Evolutionary conservation across 2,113 vertebrate genomes (phyloP).

Genomic region (Propithecus coquereli): DNA sequence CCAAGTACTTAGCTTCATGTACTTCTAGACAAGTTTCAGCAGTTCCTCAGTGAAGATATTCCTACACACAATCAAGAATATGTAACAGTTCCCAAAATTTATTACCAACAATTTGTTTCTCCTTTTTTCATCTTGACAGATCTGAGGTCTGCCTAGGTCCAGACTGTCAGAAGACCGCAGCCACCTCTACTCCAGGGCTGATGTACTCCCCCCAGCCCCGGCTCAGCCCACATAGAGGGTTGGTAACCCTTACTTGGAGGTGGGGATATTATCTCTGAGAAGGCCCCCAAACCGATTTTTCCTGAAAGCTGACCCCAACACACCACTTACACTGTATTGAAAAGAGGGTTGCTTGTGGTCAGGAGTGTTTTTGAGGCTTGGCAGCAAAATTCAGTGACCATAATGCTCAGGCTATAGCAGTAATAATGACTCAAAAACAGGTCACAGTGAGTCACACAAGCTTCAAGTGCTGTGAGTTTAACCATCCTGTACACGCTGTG

Average conservation of each 20-base stretch:
- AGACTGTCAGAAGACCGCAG: background rate
- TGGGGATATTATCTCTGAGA: background rate
- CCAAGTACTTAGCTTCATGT: background rate
- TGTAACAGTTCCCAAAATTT: background rate
- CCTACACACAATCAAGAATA: too few species aligned
- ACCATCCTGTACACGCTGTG: background rate
- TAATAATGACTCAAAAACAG: background rate
- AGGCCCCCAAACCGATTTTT: background rate
- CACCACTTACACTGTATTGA: background rate
- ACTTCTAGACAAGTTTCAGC: background rate
- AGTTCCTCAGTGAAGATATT: background rate
- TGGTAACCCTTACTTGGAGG: background rate
- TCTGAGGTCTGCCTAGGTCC: background rate
- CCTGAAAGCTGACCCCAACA: background rate
- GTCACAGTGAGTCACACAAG: too few species aligned
- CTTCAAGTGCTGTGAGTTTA: background rate
- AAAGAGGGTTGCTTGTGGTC: background rate
- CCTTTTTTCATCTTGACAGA: background rate
- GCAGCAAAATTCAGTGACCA: background rate
- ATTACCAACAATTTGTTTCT: background rate
- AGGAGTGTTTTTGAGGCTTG: background rate
- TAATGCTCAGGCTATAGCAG: background rate
- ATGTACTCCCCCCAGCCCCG: fast-evolving
- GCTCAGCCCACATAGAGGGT: background rate
- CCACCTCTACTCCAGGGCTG: background rate